phyloP scores from a whole-genome alignment of 2,113 vertebrate species.

The Anolis carolinensis region DNA sequence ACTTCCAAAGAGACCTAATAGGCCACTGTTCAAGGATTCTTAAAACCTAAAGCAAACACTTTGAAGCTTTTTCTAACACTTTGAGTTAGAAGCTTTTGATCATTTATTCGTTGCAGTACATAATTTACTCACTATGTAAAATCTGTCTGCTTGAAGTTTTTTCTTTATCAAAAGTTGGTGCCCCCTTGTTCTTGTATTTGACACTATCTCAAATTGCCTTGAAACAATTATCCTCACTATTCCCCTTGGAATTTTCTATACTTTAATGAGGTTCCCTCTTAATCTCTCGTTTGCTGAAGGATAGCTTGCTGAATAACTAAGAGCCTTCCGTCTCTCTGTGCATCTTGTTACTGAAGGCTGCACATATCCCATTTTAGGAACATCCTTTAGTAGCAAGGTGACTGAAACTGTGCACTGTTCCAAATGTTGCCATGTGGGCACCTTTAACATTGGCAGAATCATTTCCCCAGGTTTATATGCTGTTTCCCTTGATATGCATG shows the following conservation, averaged over 20 bases:
- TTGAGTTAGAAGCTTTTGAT: slow-evolving; percentile 6
- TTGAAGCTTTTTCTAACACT: not conserved
- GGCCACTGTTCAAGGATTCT: too few species aligned
- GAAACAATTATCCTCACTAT: slow-evolving; percentile 65
- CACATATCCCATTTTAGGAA: slow-evolving; percentile 19
- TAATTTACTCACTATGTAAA: slow-evolving; percentile 40
- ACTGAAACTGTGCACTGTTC: slow-evolving; percentile 42
- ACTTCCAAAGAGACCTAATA: too few species aligned
- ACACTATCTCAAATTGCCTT: slow-evolving; percentile 62
- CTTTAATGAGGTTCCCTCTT: slow-evolving; percentile 55
- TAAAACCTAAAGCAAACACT: not conserved
- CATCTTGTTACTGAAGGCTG: slow-evolving; percentile 37
- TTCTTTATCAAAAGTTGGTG: slow-evolving; percentile 54
- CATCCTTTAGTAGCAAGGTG: slow-evolving; percentile 42
- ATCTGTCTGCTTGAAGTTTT: slow-evolving; percentile 49
- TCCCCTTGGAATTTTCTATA: slow-evolving; percentile 43
- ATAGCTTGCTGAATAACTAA: slow-evolving; percentile 57
- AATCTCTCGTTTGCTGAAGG: slow-evolving; percentile 67
- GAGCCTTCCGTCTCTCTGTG: slow-evolving; percentile 28
- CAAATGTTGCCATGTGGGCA: not conserved
- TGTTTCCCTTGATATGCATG: slow-evolving; percentile 23
- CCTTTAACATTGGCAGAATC: slow-evolving; percentile 19
- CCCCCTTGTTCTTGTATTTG: slow-evolving; percentile 57
- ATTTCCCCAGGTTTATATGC: slow-evolving; percentile 37
- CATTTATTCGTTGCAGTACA: slow-evolving; percentile 8